Conservation (phyloP, 1,140 invertebrate genomes). For the Psilanteris sp. region DNA sequence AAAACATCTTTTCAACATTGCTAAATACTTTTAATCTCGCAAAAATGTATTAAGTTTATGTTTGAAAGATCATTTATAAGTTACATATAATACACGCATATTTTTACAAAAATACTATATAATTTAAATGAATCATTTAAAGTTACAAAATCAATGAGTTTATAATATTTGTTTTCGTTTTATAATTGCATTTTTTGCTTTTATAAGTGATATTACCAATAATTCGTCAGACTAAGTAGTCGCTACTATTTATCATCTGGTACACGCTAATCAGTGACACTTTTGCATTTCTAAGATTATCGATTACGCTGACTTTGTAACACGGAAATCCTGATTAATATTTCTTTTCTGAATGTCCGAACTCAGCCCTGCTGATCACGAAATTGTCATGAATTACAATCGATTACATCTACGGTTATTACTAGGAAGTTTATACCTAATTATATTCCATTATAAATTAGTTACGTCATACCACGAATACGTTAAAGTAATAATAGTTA, state of each 20-base stretch:
- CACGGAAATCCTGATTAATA: slow-evolving; percentile 26
- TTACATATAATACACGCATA: no score
- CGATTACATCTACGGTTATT: slow-evolving; percentile 20
- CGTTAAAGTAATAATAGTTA: slow-evolving; percentile 1
- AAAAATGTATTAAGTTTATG: no score
- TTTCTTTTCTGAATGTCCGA: slow-evolving; percentile 14
- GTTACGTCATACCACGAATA: slow-evolving; percentile 9
- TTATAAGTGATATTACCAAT: slow-evolving; percentile 10
- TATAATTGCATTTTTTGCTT: no score
- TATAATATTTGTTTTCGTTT: no score
- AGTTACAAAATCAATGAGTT: no score
- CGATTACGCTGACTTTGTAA: slow-evolving; percentile 24
- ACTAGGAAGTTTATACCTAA: slow-evolving; percentile 14
- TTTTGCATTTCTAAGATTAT: slow-evolving; percentile 22
- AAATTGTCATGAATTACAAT: slow-evolving; percentile 45
- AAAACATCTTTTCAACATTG: no score
- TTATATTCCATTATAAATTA: slow-evolving; percentile 30
- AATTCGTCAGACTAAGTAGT: slow-evolving; percentile 11
- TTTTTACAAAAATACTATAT: no score
- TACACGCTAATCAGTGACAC: slow-evolving; percentile 10
- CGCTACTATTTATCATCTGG: slow-evolving; percentile 5
- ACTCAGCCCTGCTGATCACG: slow-evolving; percentile 35
- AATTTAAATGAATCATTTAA: no score
- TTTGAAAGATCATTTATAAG: no score
- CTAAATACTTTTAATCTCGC: no score